Base-by-base conservation (phyloP, 2,888 invertebrate genomes). In the Drosophila quasianomalipes region DNA sequence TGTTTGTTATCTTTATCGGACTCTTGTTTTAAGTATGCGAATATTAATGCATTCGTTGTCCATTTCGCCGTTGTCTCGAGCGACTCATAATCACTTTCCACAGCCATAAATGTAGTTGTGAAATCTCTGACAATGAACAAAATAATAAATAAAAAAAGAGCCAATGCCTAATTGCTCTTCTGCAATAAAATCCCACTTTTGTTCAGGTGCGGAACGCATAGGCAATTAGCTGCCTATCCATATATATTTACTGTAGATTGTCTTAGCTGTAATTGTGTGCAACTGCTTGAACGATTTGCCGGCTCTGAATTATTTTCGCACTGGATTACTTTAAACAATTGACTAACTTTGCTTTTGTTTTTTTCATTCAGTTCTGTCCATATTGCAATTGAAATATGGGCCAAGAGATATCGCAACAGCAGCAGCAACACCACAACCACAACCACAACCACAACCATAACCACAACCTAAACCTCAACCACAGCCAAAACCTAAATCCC, bases 401-500 rank as follows among this genome's bases (percentile, higher is more conserved):
- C 92, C 94, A 94, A 90, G 94, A 94, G 93, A 92, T 93, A 92
- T 94, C 94, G 74, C 92, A 93, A 68, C 93, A 93, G 83, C 87
- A 92, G 88, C 92, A 90, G 77, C 91, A 91, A 79, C 79, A 73
- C 76, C 88, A 85, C 52, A 82, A 77, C 72, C 76, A 75, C 3
- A 83, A 77, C 74, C 70, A 65, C 0, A 79, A 63, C 66, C 72
- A 57, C 4, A 77, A 52, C 79, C 71, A 64, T 0, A 78, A 64
- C 80, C 67, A 55, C n/a, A 70, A 59, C 76, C 60, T 12, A 59
- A 79, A 39, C 62, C 76, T 59, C 28, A 75, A 49, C 70, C 70
- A 37, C 57, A 75, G 51, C 70, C 81, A 55, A 39, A 75, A 81
- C 59, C 74, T 59, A 1, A 68, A 31, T 31, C 69, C 70, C 16